phyloP scores from a whole-genome alignment of 2,113 vertebrate genomes.

The Seriola rivoliana region DNA sequence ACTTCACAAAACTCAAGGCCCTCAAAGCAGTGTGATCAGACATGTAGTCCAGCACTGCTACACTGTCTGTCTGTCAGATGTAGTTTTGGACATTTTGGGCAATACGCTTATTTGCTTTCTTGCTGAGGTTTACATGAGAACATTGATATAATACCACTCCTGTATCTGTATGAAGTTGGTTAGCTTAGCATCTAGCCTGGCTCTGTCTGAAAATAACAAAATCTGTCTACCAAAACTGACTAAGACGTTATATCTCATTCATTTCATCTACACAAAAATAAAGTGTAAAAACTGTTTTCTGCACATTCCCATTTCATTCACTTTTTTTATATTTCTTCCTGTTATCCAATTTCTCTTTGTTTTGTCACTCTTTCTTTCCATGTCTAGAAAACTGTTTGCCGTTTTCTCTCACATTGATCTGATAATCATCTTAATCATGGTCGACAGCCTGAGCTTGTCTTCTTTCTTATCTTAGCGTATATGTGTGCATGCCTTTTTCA shows the following conservation, averaged over 20 bases:
- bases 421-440: constrained; percentile 55
- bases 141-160: not conserved
- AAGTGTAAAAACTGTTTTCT: not conserved
- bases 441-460: constrained; percentile 47
- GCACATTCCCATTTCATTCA: not conserved
- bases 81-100: not conserved
- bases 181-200: not conserved
- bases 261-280: not conserved
- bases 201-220: not conserved
- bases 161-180: not conserved
- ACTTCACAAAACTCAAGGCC: constrained; percentile 46
- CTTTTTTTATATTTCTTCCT: not conserved
- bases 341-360: not conserved
- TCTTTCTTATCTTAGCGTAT: constrained; percentile 39
- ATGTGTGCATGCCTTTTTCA: constrained; percentile 8
- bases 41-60: constrained; percentile 29
- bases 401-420: constrained; percentile 44
- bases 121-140: not conserved
- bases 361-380: not conserved
- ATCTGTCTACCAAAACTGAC: not conserved
- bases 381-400: constrained; percentile 10
- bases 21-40: constrained; percentile 26
- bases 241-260: not conserved
- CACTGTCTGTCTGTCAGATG: not conserved
- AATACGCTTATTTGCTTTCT: not conserved